A percentile compares a stretch with the other conserved stretches of the same genome.
phyloP scores from a whole-genome alignment of 1,140 invertebrate species.

The Bombus polaris region DNA sequence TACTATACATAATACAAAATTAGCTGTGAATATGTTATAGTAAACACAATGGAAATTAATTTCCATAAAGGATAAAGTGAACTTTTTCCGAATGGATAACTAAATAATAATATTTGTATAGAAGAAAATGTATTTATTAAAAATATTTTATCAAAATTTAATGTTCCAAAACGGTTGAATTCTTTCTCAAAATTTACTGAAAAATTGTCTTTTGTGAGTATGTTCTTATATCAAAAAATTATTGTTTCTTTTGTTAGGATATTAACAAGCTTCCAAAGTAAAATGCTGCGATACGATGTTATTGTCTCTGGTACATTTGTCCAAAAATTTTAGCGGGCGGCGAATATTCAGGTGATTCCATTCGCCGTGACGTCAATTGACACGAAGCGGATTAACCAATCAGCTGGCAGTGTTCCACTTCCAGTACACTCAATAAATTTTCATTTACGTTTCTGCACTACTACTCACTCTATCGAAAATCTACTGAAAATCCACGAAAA shows the following conservation, averaged over 20 bases:
- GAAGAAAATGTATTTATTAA: no score
- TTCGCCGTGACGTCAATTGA: slow-evolving; percentile 28
- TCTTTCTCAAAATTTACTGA: neutral
- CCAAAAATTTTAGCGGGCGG: neutral
- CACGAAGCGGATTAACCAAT: slow-evolving; percentile 24
- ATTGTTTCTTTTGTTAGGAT: neutral
- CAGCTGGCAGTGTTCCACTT: slow-evolving; percentile 6
- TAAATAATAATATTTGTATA: no score
- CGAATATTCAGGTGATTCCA: slow-evolving; percentile 2
- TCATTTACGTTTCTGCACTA: neutral
- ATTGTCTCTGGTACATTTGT: neutral
- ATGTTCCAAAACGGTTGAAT: neutral
- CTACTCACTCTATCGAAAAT: neutral
- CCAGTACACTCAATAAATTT: slow-evolving; percentile 19
- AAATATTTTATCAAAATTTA: neutral
- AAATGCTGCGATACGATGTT: neutral
- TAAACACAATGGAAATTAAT: no score
- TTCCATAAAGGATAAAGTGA: no score
- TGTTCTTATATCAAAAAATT: neutral
- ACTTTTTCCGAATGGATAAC: no score
- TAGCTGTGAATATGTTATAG: no score
- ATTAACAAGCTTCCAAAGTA: neutral
- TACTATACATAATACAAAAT: no score
- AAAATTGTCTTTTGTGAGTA: neutral
- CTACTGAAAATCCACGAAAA: neutral